Evolutionary conservation across 1,140 invertebrate genomes (phyloP), one percentile per base, ranked within the genome.

Genomic region (Ceratosolen solmsi): DNA sequence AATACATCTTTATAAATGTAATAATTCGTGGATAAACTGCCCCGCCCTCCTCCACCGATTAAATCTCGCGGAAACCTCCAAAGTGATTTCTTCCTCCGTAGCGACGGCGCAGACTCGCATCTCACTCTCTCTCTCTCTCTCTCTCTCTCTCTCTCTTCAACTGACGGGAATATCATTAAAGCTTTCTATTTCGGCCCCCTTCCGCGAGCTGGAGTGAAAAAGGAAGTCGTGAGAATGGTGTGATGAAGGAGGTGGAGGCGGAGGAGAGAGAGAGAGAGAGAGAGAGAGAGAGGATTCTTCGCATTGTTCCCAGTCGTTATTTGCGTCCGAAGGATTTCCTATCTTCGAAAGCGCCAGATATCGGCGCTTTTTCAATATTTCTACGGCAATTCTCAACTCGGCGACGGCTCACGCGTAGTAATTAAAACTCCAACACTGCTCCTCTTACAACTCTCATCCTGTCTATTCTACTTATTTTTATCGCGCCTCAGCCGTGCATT

Each of bases 1-100:
- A n/a, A n/a, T n/a, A n/a, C n/a, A n/a, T n/a, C n/a, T n/a, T n/a
- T n/a, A n/a, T n/a, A n/a, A n/a, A n/a, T n/a, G n/a, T n/a, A n/a
- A n/a, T n/a, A n/a, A n/a, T n/a, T n/a, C n/a, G n/a, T n/a, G n/a
- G n/a, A n/a, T n/a, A n/a, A n/a, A n/a, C n/a, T n/a, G n/a, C n/a
- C n/a, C n/a, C n/a, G n/a, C 63, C 36, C 46, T 63, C 41, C 25
- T 5, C 4, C n/a, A 11, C 5, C 25, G 27, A 70, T 70, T 70
- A 70, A 70, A 25, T 54, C 27, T 51, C 73, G 7, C 56, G 58
- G 38, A 68, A 78, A 78, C 51, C 25, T 33, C 27, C 46, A 65
- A 78, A 78, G 41, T 78, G 60, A 78, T 78, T 68, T 78, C 60
- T 68, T 68, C 46, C 60, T 78, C n/a, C n/a, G 5, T n/a, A 60